These are phyloP conservation scores for Colletes latitarsis DNA, from an alignment of 1,140 invertebrate genomes.

Conservation along the genomic window DNA sequence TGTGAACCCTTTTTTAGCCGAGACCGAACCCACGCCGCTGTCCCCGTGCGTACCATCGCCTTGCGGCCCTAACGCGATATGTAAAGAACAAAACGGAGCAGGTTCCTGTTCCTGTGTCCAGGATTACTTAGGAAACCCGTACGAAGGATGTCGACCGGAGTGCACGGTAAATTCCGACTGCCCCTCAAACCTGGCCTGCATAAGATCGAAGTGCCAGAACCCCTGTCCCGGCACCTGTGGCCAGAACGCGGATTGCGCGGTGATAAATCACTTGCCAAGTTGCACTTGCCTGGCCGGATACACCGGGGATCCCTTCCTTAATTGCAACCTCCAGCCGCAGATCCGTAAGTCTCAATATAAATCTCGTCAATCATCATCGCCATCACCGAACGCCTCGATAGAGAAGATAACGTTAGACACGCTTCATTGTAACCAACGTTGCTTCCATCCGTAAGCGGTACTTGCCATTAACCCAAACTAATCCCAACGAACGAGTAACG, in stretches of 20 bases:
- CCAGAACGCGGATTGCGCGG: conserved; percentile 84
- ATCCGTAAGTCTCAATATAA: conserved; percentile 25
- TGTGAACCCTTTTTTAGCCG: conserved; percentile 28
- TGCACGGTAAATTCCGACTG: conserved; percentile 87
- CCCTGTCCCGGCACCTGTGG: conserved; percentile 86
- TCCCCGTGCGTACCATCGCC: conserved; percentile 90
- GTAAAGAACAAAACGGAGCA: conserved; percentile 79
- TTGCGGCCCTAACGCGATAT: conserved; percentile 84
- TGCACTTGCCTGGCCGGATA: conserved; percentile 84
- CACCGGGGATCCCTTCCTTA: conserved; percentile 84
- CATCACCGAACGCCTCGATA: conserved; percentile 6
- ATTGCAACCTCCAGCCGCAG: conserved; percentile 73
- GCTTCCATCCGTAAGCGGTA: background rate
- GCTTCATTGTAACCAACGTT: conserved; percentile 70
- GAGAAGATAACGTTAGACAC: conserved; percentile 52
- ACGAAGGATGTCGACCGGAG: conserved; percentile 87
- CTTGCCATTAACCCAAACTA: conserved; percentile 38
- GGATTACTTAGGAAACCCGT: conserved; percentile 88
- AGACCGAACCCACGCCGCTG: conserved; percentile 68
- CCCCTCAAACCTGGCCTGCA: conserved; percentile 83
- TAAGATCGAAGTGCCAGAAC: conserved; percentile 85
- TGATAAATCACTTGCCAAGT: conserved; percentile 84
- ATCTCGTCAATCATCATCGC: background rate
- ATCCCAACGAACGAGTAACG: conserved; percentile 20
- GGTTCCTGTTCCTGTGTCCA: conserved; percentile 85